Base-by-base conservation (phyloP, 2,888 invertebrate genomes). In the Chloroclysta siterata region DNA sequence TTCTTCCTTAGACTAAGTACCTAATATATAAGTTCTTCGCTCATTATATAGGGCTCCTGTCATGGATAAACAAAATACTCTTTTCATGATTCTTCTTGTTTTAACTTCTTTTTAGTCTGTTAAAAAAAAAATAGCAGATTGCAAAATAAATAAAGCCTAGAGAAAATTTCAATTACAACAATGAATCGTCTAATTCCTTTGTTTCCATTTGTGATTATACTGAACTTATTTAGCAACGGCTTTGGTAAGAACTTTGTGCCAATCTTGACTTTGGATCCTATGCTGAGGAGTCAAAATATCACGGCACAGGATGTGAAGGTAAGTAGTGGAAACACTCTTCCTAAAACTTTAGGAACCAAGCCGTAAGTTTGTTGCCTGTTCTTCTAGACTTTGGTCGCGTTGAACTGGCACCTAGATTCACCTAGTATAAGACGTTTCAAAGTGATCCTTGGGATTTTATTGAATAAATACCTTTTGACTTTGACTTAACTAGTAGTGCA, bases 191-290 rank as follows among this genome's bases (percentile, higher is more conserved):
- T 61, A 42, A 29, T 52, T 14, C 44, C 73, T 47, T 17, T 73
- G 64, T 64, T 71, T 56, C 55, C 51, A 50, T 63, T 59, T 13
- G 14, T 36, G 22, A 55, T 61, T 42, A 48, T 53, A 66, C 39
- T 64, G 7, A 41, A 13, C 47, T 54, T 67, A 48, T 15, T 68
- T 22, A 52, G 60, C 11, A 22, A 65, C 66, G 70, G 65, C 0
- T 39, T 36, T 6, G 68, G 73, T 1, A 75, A 78, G 33, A 80
- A 77, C 57, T 57, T 77, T 55, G 79, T 88, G 1, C 88, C 88
- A 0, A 72, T 85, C 0, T 55, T 87, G 1, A 70, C 74, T 0
- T 62, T 86, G 62, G 74, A 82, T 22, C 64, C 74, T 0, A 72
- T 70, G 10, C 46, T 61, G 11, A 69, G 74, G 36, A 73, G 69